Conservation (phyloP, 2,797 vertebrate genomes). For the Novumbra hubbsi region DNA sequence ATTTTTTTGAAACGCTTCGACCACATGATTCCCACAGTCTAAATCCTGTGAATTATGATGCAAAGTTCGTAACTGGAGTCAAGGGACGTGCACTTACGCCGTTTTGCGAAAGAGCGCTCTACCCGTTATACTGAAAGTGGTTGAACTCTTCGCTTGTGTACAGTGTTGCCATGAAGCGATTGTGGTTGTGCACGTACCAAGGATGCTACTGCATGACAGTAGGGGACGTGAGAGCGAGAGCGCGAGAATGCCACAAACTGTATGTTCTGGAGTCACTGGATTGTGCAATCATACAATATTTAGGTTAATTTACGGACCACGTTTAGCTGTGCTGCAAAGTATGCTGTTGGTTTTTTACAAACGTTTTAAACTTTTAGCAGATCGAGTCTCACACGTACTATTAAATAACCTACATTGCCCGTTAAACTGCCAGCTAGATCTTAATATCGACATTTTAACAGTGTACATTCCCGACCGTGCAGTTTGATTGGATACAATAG, state of each 20-base stretch:
- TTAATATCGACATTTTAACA: no score
- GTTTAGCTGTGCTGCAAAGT: constrained; percentile 33
- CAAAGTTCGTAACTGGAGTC: neutral
- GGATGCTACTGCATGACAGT: constrained; percentile 73
- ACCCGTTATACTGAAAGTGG: constrained; percentile 71
- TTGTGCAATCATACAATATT: neutral
- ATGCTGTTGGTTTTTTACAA: neutral
- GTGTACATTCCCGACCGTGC: no score
- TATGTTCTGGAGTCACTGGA: constrained; percentile 7
- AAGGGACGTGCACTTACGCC: neutral
- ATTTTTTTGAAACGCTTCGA: neutral
- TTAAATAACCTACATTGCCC: no score
- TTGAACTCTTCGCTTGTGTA: constrained; percentile 75
- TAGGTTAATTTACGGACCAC: neutral
- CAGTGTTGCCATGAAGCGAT: constrained; percentile 84
- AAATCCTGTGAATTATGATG: neutral
- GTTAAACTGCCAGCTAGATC: neutral
- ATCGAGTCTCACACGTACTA: neutral
- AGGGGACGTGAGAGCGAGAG: constrained; percentile 39
- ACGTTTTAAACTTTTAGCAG: neutral
- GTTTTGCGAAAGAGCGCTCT: constrained; percentile 27
- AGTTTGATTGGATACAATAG: no score
- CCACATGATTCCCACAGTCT: neutral
- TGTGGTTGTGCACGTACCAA: constrained; percentile 87
- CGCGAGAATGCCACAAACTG: constrained; percentile 11